phyloP scores from a whole-genome alignment of 2,888 invertebrate genomes.

The Dryomyza anilis region DNA sequence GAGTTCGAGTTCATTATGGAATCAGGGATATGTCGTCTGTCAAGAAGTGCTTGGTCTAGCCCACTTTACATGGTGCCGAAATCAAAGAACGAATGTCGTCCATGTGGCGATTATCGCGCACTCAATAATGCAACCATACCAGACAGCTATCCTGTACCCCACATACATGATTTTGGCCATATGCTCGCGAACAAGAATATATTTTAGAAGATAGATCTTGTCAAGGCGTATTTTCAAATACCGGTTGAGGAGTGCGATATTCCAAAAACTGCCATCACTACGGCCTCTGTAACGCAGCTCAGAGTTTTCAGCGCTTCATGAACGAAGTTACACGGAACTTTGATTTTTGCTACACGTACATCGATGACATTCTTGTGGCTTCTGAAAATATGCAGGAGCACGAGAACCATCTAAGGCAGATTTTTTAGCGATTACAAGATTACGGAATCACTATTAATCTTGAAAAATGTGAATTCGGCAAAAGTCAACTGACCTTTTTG shows the following conservation, averaged over 20 bases:
- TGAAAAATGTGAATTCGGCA: slow-evolving; percentile 3
- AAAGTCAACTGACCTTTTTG: not conserved
- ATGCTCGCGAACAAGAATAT: slow-evolving; percentile 9
- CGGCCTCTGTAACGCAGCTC: slow-evolving; percentile 22
- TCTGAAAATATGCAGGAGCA: not conserved
- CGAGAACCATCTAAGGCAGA: not conserved
- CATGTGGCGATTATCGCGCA: slow-evolving; percentile 16
- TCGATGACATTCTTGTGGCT: not conserved
- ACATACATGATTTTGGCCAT: slow-evolving; percentile 23
- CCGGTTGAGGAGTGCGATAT: slow-evolving; percentile 22
- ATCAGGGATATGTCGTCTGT: too few relatives aligned
- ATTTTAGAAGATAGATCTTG: slow-evolving; percentile 21
- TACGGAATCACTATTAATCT: not conserved
- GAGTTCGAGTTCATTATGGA: too few relatives aligned
- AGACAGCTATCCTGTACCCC: slow-evolving; percentile 29
- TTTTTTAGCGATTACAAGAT: not conserved
- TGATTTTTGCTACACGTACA: not conserved
- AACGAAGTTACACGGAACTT: not conserved
- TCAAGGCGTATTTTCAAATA: slow-evolving; percentile 27
- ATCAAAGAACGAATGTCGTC: slow-evolving; percentile 1
- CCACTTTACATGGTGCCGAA: not conserved
- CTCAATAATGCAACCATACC: slow-evolving; percentile 23
- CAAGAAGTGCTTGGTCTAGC: too few relatives aligned
- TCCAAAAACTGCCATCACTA: slow-evolving; percentile 27
- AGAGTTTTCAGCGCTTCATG: not conserved